Base-by-base conservation (phyloP, 2,113 vertebrate genomes). In the Dascyllus trimaculatus region DNA sequence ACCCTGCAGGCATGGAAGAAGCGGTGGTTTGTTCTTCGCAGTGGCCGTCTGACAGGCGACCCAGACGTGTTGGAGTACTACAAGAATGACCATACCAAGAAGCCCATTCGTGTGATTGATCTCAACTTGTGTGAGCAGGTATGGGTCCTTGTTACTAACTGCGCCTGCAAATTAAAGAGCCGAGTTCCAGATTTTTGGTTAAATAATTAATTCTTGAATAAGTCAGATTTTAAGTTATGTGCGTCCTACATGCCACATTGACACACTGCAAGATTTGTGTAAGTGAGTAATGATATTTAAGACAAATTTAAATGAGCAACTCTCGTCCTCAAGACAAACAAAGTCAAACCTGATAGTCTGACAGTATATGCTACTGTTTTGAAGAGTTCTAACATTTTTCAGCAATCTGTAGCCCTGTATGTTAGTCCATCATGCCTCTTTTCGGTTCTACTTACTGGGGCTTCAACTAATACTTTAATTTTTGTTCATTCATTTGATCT, bases 61-160 rank as follows among this genome's bases (percentile, higher is more conserved):
- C 97, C 98, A 4, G 98, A 99, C 75, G 97, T 99, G 57, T 71
- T 99, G 95, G 98, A 99, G 86, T 99, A 99, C 90, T 99, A 99
- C 95, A 99, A 99, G 94, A 99, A 99, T 96, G 97, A 99, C 94
- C 97, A 98, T 57, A 94, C 97, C 89, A 99, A 99, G 92, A 99
- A 99, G 90, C 98, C 98, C 59, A 99, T 99, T 82, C 97, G 98
- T 52, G 97, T 99, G 90, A 99, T 99, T 85, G 97, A 99, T 95
- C 96, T 99, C 92, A 99, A 99, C 93, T 93, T 99, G 75, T 99
- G 98, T 89, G 98, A 99, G 85, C 98, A 99, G 92, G 93, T 94
- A 84, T 2, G 32, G 13, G 51, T 75, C 10, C 10, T 13, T 2
- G 11, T 43, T 29, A 15, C 15, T 19, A 5, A 22, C 40, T 25